These are phyloP conservation scores for Microcebus griseorufus DNA, from an alignment of 2,113 vertebrate species.

Conservation along the genomic window DNA sequence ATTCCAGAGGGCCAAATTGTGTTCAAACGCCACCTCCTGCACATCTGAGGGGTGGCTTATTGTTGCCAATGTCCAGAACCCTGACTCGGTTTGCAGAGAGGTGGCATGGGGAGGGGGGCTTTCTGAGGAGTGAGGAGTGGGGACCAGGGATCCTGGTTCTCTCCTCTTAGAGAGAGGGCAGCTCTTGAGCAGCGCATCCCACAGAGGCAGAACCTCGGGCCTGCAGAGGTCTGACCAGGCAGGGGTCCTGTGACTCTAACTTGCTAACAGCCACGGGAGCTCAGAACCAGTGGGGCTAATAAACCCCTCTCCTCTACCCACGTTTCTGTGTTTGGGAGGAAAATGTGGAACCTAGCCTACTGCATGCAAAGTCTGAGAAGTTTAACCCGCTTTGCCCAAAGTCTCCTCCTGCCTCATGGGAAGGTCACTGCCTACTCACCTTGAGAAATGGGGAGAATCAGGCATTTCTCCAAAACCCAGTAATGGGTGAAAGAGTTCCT, in stretches of 20 bases:
- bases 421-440: rapidly evolving
- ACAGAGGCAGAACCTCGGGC: neutral
- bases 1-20: rapidly evolving
- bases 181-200: neutral
- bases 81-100: rapidly evolving
- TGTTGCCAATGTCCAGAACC: rapidly evolving
- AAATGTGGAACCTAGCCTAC: neutral
- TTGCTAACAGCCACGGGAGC: neutral
- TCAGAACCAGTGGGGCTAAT: rapidly evolving
- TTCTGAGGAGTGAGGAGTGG: neutral
- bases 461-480: neutral
- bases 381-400: neutral
- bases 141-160: too few relatives aligned
- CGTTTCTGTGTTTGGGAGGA: neutral
- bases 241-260: rapidly evolving
- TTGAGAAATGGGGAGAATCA: neutral
- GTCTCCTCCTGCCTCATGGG: rapidly evolving
- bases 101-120: rapidly evolving
- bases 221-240: rapidly evolving
- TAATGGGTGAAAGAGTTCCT: rapidly evolving
- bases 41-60: neutral
- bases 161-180: neutral
- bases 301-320: neutral
- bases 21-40: rapidly evolving
- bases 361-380: neutral